These are phyloP conservation scores for Tretioscincus oriximinensis DNA, from an alignment of 2,113 vertebrate genomes.

Conservation along the genomic window DNA sequence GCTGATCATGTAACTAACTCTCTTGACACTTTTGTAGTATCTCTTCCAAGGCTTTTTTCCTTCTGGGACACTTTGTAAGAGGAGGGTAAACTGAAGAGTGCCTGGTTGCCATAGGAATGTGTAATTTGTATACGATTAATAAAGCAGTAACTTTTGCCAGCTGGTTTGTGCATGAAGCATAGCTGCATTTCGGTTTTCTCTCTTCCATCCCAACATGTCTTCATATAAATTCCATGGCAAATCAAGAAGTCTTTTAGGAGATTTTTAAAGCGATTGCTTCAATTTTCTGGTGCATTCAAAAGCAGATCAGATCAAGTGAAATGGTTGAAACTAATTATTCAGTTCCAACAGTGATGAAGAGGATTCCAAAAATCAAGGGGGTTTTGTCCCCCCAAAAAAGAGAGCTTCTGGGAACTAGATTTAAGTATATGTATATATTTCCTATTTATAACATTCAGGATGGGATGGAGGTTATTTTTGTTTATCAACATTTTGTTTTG, in stretches of 20 bases:
- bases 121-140: neutral
- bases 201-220: neutral
- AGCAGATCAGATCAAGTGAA: neutral
- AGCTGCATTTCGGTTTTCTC: neutral
- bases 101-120: neutral
- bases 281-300: neutral
- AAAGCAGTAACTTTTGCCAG: constrained; percentile 24
- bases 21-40: neutral
- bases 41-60: constrained; percentile 5
- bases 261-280: neutral
- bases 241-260: no score
- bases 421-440: neutral
- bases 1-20: constrained; percentile 34
- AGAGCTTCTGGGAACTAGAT: neutral
- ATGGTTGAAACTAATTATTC: neutral
- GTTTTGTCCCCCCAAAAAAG: neutral
- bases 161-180: neutral
- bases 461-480: no score
- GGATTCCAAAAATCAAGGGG: neutral
- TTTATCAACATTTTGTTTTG: neutral
- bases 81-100: constrained; percentile 23
- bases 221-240: neutral
- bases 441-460: no score
- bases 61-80: constrained; percentile 35
- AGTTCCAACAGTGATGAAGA: neutral